Conservation (phyloP, 1,140 invertebrate genomes). For the Drosophila hydei region DNA sequence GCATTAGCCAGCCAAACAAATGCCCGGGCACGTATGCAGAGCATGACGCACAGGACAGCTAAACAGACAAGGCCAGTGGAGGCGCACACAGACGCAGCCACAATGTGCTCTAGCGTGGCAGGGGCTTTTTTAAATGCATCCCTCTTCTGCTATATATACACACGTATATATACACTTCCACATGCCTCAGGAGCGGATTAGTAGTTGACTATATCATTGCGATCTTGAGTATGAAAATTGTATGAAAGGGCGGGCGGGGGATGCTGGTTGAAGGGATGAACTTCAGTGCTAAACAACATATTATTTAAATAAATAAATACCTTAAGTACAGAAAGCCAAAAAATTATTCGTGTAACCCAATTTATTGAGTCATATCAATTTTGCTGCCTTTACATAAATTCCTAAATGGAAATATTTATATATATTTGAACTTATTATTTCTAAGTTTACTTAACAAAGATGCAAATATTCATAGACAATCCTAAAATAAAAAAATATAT, state of each 20-base stretch:
- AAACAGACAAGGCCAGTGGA: neutral
- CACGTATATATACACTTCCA: neutral
- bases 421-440: no score
- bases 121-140: conserved; percentile 1
- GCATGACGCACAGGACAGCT: conserved; percentile 30
- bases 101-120: conserved; percentile 1
- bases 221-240: neutral
- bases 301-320: no score
- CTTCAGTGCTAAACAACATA: no score
- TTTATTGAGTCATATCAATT: no score
- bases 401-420: no score
- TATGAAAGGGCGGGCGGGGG: no score
- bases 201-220: neutral
- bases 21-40: conserved; percentile 74
- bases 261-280: no score
- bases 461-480: no score
- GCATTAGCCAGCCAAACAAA: conserved; percentile 67
- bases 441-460: no score
- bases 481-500: no score
- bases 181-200: neutral
- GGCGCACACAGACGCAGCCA: conserved; percentile 14
- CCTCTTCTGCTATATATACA: neutral
- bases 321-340: neutral
- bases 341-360: no score
- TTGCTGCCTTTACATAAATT: no score